Evolutionary conservation across 2,888 invertebrate genomes (phyloP), one percentile per base, ranked within the genome.

Genomic region (Cephus pulcher): DNA sequence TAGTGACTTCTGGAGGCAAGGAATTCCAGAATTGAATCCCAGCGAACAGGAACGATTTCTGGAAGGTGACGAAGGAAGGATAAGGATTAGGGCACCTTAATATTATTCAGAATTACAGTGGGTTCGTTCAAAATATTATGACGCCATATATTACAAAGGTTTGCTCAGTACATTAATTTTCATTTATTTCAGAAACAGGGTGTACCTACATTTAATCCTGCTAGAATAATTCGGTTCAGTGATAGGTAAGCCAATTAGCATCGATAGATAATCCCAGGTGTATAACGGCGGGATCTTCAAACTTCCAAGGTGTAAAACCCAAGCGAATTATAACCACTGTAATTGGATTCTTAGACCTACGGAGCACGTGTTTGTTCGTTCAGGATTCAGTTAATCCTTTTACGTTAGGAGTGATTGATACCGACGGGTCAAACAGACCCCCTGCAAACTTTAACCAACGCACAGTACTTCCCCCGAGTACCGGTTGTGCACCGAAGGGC

Each of bases 71-170:
- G 23, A 56, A 56, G 56, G 56, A 56, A 23, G 56, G 56, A 56
- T 56, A 23, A 56, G 56, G 56, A 56, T 23, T 23, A 23, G 9
- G 56, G 23, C 15, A 30, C 30, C 71, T 71, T 34, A 30, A 76
- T 71, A 79, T 81, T 78, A 77, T 68, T 75, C 77, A 37, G 75
- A 77, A 79, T 79, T 76, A 78, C 76, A 33, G 75, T 37, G 74
- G 73, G 74, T 69, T 71, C 77, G 80, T 70, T 75, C 81, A 76
- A 82, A 83, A 83, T 83, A 82, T 83, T 83, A 76, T 83, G 83
- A 83, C 81, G 81, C 79, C 70, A 35, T 77, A 73, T 71, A 74
- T 75, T 74, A 80, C 80, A 71, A 76, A 11, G 70, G 74, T 12
- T 75, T 74, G 69, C 30, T 73, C 71, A 37, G 23, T 33, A 74